phyloP scores from a whole-genome alignment of 2,113 vertebrate genomes.

The Microcebus griseorufus region DNA sequence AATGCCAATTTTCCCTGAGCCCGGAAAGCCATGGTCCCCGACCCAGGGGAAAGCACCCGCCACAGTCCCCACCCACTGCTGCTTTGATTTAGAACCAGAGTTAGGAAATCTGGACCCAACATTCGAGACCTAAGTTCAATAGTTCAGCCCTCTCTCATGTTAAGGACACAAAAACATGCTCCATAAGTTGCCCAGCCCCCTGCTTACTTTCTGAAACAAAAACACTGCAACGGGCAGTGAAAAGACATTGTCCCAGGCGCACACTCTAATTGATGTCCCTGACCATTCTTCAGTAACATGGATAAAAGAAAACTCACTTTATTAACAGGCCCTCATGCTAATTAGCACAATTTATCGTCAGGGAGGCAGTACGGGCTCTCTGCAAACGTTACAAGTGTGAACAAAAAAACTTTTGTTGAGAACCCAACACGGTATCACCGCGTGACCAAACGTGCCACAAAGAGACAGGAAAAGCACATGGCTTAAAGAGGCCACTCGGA shows the following conservation, averaged over 20 bases:
- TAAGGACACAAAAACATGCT: slow-evolving; percentile 49
- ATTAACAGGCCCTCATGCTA: slow-evolving; percentile 79
- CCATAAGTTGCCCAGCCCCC: not conserved
- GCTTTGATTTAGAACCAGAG: not conserved
- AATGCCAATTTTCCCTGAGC: not conserved
- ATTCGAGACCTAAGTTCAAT: not conserved
- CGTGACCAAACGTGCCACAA: slow-evolving; percentile 6
- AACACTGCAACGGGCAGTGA: slow-evolving; percentile 4
- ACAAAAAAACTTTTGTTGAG: slow-evolving; percentile 39
- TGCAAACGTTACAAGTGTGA: not conserved
- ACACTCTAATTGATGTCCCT: slow-evolving; percentile 83
- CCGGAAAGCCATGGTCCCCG: not conserved
- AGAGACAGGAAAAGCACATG: not conserved
- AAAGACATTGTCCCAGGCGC: slow-evolving; percentile 72
- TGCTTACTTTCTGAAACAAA: not conserved
- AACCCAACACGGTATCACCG: not conserved
- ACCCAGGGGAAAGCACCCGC: too few relatives aligned
- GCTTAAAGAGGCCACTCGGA: not conserved
- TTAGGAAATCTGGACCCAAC: not conserved
- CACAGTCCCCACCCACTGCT: not conserved
- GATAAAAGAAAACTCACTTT: slow-evolving; percentile 81
- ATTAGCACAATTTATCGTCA: slow-evolving; percentile 64
- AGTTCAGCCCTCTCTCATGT: slow-evolving; percentile 51
- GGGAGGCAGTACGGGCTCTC: slow-evolving; percentile 35
- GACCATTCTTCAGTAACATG: slow-evolving; percentile 78